Base-by-base conservation (phyloP, 1,140 invertebrate genomes). In the Tetranychus urticae region DNA sequence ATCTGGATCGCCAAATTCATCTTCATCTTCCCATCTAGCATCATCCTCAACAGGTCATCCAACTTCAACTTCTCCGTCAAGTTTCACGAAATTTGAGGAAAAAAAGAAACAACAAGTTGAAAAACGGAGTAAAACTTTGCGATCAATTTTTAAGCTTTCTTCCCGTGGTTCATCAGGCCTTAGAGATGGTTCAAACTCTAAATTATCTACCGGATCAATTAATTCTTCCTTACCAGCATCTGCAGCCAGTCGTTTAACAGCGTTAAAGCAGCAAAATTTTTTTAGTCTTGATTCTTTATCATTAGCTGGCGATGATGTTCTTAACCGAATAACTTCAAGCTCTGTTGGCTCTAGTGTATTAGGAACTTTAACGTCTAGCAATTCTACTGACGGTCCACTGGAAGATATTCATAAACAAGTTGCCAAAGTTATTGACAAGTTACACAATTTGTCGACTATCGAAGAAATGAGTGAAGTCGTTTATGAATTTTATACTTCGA, bases 391-490 rank as follows among this genome's bases (percentile, higher is more conserved):
- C 14, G 48, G n/a, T 33, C 45, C 46, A 36, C n/a, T 62, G 6
- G 34, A 45, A 31, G 63, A 64, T 58, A 56, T 64, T n/a, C 63
- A 57, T 23, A 34, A 33, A 33, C 63, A 66, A 52, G 67, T 68
- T 54, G 56, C 58, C 3, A 63, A 60, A 31, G 62, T 65, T 59
- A 66, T 68, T 7, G 62, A 63, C 6, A 61, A 81, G 65, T 68
- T 79, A 2, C 65, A 70, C 12, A 45, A 6, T 45, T 36, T 36
- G 13, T 65, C 59, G 23, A 68, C 68, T 6, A 81, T 91, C 23
- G 90, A 94, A 57, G 88, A 93, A 63, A 71, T 93, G 12, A 86
- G 88, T 0, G 88, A 94, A 68, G 75, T 83, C 33, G 82, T 90
- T 37, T 89, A 96, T 72, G 84, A 87, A 68, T 90, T 88, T 69